Evolutionary conservation across 2,797 vertebrate genomes (phyloP), one percentile per base, ranked within the genome.

Genomic region (Catharus ustulatus): DNA sequence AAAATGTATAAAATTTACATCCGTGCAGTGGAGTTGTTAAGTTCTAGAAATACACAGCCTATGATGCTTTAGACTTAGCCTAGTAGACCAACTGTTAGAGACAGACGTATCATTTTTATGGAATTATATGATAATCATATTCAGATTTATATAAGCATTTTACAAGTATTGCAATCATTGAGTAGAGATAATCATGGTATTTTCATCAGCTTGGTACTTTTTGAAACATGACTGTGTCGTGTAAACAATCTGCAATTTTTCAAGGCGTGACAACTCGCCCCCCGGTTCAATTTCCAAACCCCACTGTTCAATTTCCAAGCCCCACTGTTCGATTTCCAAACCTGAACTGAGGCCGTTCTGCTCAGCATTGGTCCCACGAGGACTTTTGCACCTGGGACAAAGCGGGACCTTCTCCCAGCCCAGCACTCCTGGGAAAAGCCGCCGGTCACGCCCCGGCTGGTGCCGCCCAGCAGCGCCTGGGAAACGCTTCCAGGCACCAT

Each of bases 11-110:
- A 98, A 98, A 98, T 98, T 98, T 99, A 98, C 98, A 98, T 98
- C 97, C 97, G 99, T 99, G 98, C 98, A 98, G 98, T 99, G 98
- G 98, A 98, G 98, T 99, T 98, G 98, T 98, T 99, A 97, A 98
- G 98, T 99, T 98, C 98, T 98, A 99, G 98, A 98, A 98, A 98
- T 98, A 98, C 97, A 98, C 98, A 98, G 98, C 97, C 98, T 98
- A 98, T 98, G 97, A 98, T 98, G 98, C 98, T 98, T 99, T 99
- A 99, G 98, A 98, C 98, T 98, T 99, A 99, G 98, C 97, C 96
- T 97, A 98, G 97, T 99, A 98, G 98, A 98, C 97, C 97, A 98
- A 98, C 97, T 98, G 98, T 98, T 99, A 98, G 98, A 98, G 97
- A 98, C 97, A 98, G 97, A 98, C 97, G 96, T 98, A 98, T 98